These are phyloP conservation scores for Mesitornis unicolor DNA, from an alignment of 2,113 vertebrate genomes.

Conservation along the genomic window DNA sequence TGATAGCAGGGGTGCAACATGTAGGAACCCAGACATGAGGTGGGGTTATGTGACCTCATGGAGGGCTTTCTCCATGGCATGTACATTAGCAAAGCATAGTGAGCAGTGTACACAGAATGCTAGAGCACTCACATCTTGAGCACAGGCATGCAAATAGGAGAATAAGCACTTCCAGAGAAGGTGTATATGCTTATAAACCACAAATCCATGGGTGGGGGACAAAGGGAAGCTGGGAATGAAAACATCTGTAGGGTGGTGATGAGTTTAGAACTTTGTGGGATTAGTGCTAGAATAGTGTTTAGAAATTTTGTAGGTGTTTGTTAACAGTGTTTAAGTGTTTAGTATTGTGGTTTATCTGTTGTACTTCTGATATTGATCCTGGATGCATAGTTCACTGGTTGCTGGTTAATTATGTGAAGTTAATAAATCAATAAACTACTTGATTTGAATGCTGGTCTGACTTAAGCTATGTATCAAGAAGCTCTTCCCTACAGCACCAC, in stretches of 20 bases:
- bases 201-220: neutral
- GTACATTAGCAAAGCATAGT: neutral
- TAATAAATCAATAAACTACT: neutral
- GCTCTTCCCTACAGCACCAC: neutral
- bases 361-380: neutral
- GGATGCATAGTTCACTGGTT: neutral
- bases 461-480: neutral
- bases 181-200: neutral
- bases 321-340: neutral
- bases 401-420: neutral
- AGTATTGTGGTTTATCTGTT: neutral
- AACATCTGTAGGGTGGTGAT: neutral
- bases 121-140: neutral
- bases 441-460: neutral
- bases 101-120: accelerated
- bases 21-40: neutral
- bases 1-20: neutral
- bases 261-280: neutral
- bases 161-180: neutral
- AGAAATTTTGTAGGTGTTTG: neutral
- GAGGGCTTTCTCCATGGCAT: neutral
- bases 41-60: neutral
- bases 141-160: neutral
- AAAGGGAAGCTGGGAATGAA: neutral
- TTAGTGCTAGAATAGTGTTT: neutral